Evolutionary conservation across 64 coral and sea anemone species (phyloP), one percentile per base, ranked within the genome.

Genomic region (Astreopora myriophthalma): DNA sequence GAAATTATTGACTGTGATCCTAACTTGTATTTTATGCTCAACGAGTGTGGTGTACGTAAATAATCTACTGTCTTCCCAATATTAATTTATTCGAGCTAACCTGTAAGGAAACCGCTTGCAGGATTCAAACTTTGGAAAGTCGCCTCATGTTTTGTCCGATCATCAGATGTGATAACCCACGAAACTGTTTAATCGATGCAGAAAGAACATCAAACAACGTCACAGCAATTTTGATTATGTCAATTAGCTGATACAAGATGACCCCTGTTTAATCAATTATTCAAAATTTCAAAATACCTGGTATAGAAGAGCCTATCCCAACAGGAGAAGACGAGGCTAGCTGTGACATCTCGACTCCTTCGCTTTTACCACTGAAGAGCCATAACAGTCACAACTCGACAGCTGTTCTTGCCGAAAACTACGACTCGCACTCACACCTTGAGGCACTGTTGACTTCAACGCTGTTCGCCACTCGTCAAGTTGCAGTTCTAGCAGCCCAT

Each of bases 81-180:
- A 40, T 34, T 63, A 51, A 48, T 52, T 11, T 40, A 80, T 17
- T 35, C 29, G 20, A 57, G 2, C 87, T 40, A 81, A 99, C 97
- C 97, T 69, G 97, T 86, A 38, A 99, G 28, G 55, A 90, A 95
- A 19, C 97, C 97, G 75, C 89, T 95, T 11, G 74, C 44, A 2
- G 97, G 97, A 49, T 99, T 99, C 79, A 99, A 40, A 35, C 90
- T 86, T 19, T 90, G 94, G 77, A 99, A 99, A 10, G 97, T 99
- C 48, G 97, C 74, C 79, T 99, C 97, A 75, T 99, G 97, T 35
- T 99, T 99, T 17, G 66, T 87, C 12, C 97, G 74, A 65, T 99
- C 97, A 25, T 96, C 97, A 57, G 94, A 65, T 74, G 84, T 68
- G n/a, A 99, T 87, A 60, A 99, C 94, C 97, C 97, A 99, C 9